Evolutionary conservation across 1,140 invertebrate species (phyloP).

Genomic region (honey bee (Apis mellifera)): DNA sequence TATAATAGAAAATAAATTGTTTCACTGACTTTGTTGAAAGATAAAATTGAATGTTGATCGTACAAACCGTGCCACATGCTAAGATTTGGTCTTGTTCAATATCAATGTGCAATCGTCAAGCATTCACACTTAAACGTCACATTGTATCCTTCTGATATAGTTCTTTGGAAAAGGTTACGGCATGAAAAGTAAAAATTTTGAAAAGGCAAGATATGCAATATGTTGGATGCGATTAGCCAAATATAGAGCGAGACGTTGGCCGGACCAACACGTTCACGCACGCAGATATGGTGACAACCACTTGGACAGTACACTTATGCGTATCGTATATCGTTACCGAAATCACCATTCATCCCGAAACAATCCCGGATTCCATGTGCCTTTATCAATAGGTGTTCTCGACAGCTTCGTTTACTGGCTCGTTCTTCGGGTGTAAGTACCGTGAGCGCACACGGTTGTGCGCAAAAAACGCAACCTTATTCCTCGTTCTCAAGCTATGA

Average conservation of each 20-base stretch:
- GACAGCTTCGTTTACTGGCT: constrained; percentile 70
- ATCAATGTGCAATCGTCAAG: constrained; percentile 45
- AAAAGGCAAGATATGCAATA: constrained; percentile 77
- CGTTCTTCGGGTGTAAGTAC: constrained; percentile 62
- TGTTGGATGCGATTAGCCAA: constrained; percentile 79
- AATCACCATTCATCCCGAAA: constrained; percentile 73
- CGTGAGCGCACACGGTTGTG: constrained; percentile 63
- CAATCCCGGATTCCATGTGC: constrained; percentile 81
- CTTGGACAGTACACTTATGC: constrained; percentile 64
- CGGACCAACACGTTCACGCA: constrained; percentile 70
- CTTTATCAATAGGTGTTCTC: constrained; percentile 64
- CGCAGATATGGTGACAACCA: constrained; percentile 70
- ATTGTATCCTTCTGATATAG: constrained; percentile 59
- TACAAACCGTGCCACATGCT: constrained; percentile 61
- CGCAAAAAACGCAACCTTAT: constrained; percentile 60
- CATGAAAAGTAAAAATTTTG: constrained; percentile 67
- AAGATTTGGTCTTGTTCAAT: constrained; percentile 47
- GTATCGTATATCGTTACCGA: constrained; percentile 69
- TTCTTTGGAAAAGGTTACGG: constrained; percentile 55
- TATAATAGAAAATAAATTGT: not conserved
- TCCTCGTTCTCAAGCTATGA: constrained; percentile 52
- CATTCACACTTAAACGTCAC: constrained; percentile 57
- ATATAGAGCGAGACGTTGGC: constrained; percentile 79
- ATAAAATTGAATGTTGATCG: constrained; percentile 48
- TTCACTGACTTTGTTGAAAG: constrained; percentile 16